phyloP scores from a whole-genome alignment of 2,797 vertebrate genomes.

The Tangara arthus region DNA sequence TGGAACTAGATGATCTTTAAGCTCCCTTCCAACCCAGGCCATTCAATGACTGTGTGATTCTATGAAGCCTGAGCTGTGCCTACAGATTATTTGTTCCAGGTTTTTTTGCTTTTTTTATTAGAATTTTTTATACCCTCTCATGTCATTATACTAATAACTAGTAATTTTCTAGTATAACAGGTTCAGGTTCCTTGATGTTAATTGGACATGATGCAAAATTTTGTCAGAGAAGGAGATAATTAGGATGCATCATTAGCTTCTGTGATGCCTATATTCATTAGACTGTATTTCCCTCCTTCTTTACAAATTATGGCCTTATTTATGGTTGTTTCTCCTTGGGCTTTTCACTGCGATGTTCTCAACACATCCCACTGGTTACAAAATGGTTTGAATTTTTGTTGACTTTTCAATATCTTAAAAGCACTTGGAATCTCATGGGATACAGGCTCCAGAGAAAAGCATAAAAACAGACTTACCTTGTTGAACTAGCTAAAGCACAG shows the following conservation, averaged over 20 bases:
- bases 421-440: neutral
- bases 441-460: neutral
- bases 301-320: neutral
- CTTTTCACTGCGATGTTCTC: neutral
- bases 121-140: fast-evolving
- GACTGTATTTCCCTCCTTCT: neutral
- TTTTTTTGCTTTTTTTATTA: neutral
- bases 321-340: neutral
- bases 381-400: neutral
- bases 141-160: neutral
- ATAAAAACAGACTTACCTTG: neutral
- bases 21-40: too few species aligned
- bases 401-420: neutral
- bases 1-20: neutral
- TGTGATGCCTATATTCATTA: neutral
- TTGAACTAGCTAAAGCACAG: neutral
- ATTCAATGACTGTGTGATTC: neutral
- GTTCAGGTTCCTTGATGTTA: neutral
- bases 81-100: neutral
- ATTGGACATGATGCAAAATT: neutral
- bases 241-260: neutral
- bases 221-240: neutral
- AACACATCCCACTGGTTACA: neutral
- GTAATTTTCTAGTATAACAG: neutral
- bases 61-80: neutral